Evolutionary conservation across 2,797 vertebrate genomes (phyloP).

Genomic region (Syngnathus acus): DNA sequence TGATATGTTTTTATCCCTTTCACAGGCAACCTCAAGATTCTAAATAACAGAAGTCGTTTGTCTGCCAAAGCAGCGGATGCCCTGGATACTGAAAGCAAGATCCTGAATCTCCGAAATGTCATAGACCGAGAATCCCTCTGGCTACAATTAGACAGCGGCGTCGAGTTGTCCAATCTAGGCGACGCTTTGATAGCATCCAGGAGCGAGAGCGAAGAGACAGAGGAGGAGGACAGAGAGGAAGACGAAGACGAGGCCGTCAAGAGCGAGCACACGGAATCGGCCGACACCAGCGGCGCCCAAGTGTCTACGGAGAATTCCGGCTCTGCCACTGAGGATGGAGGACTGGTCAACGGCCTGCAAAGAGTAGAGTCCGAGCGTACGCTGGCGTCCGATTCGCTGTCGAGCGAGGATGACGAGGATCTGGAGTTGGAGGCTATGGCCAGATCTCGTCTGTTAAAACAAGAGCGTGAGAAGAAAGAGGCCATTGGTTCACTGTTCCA

Average conservation of each 20-base stretch:
- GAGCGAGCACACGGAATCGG: conserved; percentile 90
- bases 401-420: conserved; percentile 92
- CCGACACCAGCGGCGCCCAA: conserved; percentile 80
- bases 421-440: conserved; percentile 84
- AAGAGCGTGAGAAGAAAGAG: conserved; percentile 79
- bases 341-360: conserved; percentile 53
- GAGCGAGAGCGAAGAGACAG: conserved; percentile 52
- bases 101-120: conserved; percentile 66
- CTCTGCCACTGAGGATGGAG: conserved; percentile 66
- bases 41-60: conserved; percentile 67
- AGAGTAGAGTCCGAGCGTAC: conserved; percentile 85
- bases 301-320: conserved; percentile 83
- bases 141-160: conserved; percentile 81
- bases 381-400: conserved; percentile 88
- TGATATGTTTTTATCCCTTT: conserved; percentile 6
- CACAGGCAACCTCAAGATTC: conserved; percentile 71
- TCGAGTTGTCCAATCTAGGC: conserved; percentile 48
- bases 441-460: conserved; percentile 72
- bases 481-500: conserved; percentile 82
- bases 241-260: conserved; percentile 47
- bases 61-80: conserved; percentile 56
- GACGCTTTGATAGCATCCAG: conserved; percentile 47
- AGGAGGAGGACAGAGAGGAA: conserved; percentile 31
- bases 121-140: conserved; percentile 91
- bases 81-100: conserved; percentile 64